Conservation (phyloP, 1,140 invertebrate species). For the Maconellicoccus hirsutus region DNA sequence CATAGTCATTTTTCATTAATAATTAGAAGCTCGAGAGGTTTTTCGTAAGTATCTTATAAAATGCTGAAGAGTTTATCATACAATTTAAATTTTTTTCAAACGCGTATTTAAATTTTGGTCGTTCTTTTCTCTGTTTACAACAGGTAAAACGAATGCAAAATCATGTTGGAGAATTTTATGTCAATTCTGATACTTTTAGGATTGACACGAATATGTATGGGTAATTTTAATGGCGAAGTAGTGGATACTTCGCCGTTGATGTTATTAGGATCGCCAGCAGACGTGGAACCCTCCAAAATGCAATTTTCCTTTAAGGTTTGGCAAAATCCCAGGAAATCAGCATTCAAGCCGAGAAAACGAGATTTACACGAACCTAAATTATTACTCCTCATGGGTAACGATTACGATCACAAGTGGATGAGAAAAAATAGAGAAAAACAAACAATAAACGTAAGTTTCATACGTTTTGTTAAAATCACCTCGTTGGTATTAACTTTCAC, state of each 20-base stretch:
- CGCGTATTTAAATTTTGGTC: not conserved
- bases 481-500: not conserved
- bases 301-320: slow-evolving; percentile 1
- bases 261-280: not conserved
- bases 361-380: slow-evolving; percentile 31
- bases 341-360: slow-evolving; percentile 28
- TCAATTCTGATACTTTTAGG: not conserved
- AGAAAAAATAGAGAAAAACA: slow-evolving; percentile 19
- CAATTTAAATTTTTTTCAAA: not conserved
- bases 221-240: not conserved
- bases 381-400: slow-evolving; percentile 29
- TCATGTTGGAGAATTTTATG: not conserved
- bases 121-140: not conserved
- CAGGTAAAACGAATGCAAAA: slow-evolving; percentile 8
- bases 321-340: not conserved
- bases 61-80: too few species aligned
- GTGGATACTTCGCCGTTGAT: not conserved
- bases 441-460: not conserved
- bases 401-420: slow-evolving; percentile 34
- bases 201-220: not conserved
- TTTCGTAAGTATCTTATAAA: not conserved
- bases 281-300: not conserved
- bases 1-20: not conserved
- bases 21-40: not conserved
- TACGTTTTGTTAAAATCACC: not conserved